phyloP scores from a whole-genome alignment of 1,140 invertebrate genomes.

The Drosophila ercepeae region DNA sequence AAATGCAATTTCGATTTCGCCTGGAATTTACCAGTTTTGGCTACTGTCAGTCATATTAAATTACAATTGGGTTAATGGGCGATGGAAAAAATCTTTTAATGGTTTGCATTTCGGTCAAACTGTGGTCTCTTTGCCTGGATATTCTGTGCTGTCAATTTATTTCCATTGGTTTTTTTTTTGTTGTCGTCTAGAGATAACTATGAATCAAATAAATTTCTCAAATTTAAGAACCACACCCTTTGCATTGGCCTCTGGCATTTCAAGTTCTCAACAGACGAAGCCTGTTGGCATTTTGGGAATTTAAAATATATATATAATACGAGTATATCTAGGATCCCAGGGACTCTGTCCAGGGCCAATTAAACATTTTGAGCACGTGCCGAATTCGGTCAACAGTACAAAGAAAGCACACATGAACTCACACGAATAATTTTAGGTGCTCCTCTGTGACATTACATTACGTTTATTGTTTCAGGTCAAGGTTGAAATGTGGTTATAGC shows the following conservation, averaged over 20 bases:
- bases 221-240: slow-evolving; percentile 10
- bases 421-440: slow-evolving; percentile 19
- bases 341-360: slow-evolving; percentile 59
- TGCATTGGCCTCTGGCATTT: slow-evolving; percentile 12
- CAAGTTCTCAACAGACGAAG: slow-evolving; percentile 1
- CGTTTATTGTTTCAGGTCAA: slow-evolving; percentile 55
- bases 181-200: background rate
- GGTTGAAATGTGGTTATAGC: slow-evolving; percentile 36
- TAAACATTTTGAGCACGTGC: slow-evolving; percentile 68
- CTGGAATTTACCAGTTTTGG: slow-evolving; percentile 20
- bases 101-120: background rate
- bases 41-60: background rate
- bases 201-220: slow-evolving; percentile 11
- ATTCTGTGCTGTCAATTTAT: slow-evolving; percentile 3
- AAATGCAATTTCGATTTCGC: slow-evolving; percentile 32
- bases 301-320: slow-evolving; percentile 3
- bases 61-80: slow-evolving; percentile 17
- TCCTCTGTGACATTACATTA: slow-evolving; percentile 37
- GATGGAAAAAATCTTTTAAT: background rate
- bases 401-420: slow-evolving; percentile 32
- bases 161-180: background rate
- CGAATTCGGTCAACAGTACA: slow-evolving; percentile 49
- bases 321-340: slow-evolving; percentile 9
- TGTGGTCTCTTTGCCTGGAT: background rate
- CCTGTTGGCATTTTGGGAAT: slow-evolving; percentile 38